Evolutionary conservation across 2,113 vertebrate genomes (phyloP), one percentile per base, ranked within the genome.

Genomic region (Paradoxurus hermaphroditus): DNA sequence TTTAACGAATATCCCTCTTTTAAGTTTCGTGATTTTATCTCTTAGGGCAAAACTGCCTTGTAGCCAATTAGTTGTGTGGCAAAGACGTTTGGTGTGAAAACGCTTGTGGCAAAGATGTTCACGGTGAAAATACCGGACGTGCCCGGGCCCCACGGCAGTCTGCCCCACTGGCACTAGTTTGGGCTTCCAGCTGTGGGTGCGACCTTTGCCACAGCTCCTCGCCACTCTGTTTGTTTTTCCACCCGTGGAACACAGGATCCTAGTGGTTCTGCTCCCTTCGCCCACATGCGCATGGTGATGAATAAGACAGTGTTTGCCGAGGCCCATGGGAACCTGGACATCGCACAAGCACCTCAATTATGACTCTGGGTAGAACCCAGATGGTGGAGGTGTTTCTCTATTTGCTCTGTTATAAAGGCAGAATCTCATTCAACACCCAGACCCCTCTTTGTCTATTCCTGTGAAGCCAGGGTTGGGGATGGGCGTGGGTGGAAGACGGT

Each of bases 191-290:
- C 67, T 39, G 51, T 21, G 31, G 78, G 34, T 46, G 29, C 72
- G 92, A 62, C 90, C 78, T 91, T 97, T 88, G 86, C 87, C n/a
- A 86, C 51, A 56, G 51, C 49, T 86, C 67, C 75, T 94, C 14
- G 36, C n/a, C 5, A 39, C 53, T 81, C 62, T 39, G 41, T 21
- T 70, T 87, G 56, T 92, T 85, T 91, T 78, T 53, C 56, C 15
- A 90, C 31, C 34, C 29, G n/a, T 84, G 44, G 56, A 44, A 90
- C 75, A 75, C 16, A 68, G 51, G 29, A 44, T 86, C 41, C 7
- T 36, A 70, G 36, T 1, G 1, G 21, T 68, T 85, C 68, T 44
- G 49, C 53, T 46, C 75, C 51, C 73, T 86, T 39, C 85, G 90
- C 81, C 78, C n/a, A 63, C 11, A 81, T 18, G 65, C 51, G 13